Percentiles rank a stretch among this genome's conserved stretches.
Evolutionary conservation across 2,797 vertebrate genomes (phyloP).

Genomic region (Hydrolagus colliei): DNA sequence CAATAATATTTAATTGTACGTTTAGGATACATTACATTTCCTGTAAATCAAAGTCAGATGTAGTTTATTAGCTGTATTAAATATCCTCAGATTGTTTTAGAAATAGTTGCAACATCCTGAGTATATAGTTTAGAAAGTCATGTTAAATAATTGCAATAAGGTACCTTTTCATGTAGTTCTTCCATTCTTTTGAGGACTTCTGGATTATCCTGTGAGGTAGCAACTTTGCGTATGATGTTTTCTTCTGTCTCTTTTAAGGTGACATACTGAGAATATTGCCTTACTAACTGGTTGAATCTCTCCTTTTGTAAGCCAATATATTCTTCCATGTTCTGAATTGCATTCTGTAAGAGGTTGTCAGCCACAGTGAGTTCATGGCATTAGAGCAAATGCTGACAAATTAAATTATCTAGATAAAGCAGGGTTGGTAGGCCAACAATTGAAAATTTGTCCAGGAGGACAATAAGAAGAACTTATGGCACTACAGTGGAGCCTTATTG

Average conservation of each 20-base stretch:
- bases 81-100: no score
- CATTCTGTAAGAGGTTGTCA: slow-evolving; percentile 30
- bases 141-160: neutral
- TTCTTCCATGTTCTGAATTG: slow-evolving; percentile 23
- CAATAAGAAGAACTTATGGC: no score
- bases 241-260: slow-evolving; percentile 25
- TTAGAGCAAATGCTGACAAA: slow-evolving; percentile 34
- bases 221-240: neutral
- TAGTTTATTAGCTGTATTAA: no score
- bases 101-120: no score
- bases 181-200: slow-evolving; percentile 27
- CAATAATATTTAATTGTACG: no score
- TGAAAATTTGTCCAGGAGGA: neutral
- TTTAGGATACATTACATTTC: no score
- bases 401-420: slow-evolving; percentile 35
- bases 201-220: neutral
- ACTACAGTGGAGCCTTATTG: no score
- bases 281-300: slow-evolving; percentile 18
- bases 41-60: no score
- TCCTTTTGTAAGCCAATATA: slow-evolving; percentile 22
- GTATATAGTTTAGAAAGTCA: neutral
- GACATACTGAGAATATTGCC: slow-evolving; percentile 18
- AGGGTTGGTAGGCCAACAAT: neutral
- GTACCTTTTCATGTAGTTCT: slow-evolving; percentile 10
- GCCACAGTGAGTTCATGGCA: slow-evolving; percentile 34